These are phyloP conservation scores for Neopipo cinnamomea DNA, from an alignment of 2,113 vertebrate genomes.

Conservation along the genomic window DNA sequence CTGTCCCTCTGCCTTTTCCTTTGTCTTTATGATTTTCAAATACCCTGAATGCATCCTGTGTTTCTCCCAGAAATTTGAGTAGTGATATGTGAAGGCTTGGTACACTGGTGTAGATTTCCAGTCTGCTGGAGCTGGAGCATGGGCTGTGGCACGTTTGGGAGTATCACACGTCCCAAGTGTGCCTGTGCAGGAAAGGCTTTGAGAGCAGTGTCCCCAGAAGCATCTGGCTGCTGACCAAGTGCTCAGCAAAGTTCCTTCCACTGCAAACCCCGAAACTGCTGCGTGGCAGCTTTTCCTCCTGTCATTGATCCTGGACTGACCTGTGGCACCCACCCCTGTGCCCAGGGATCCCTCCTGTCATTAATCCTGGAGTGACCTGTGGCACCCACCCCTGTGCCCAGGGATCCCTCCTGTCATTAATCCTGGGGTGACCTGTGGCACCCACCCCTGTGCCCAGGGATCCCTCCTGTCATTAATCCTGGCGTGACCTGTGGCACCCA, in stretches of 20 bases:
- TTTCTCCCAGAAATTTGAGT: not conserved
- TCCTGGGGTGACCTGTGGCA: not conserved
- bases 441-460: not conserved
- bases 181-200: not conserved
- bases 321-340: not conserved
- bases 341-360: not conserved
- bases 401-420: not conserved
- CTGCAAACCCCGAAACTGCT: not conserved
- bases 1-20: not conserved
- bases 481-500: not conserved
- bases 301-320: not conserved
- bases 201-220: not conserved
- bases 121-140: not conserved
- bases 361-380: not conserved
- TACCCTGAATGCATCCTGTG: not conserved
- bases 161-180: not conserved
- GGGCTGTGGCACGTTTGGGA: not conserved
- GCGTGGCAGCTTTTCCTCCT: not conserved
- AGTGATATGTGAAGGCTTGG: not conserved
- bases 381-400: not conserved
- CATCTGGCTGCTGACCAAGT: not conserved
- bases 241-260: not conserved
- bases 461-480: not conserved
- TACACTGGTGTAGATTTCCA: not conserved
- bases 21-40: not conserved